Conservation (phyloP, 2,797 vertebrate genomes). For the Pyrocephalus nanus region DNA sequence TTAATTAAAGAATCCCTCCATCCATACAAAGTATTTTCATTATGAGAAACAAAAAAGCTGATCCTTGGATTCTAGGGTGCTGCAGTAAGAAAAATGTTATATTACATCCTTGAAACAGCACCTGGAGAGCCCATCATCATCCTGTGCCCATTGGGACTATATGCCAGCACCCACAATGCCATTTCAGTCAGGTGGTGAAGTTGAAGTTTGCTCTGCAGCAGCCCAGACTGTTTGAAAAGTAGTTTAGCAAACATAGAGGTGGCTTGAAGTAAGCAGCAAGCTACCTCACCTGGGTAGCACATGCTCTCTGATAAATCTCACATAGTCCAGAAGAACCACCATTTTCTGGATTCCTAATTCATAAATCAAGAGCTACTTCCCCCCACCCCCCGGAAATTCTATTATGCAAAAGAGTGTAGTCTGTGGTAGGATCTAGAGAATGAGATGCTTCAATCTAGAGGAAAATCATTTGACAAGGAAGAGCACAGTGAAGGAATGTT, state of each 20-base stretch:
- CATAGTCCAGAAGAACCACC: neutral
- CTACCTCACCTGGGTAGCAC: neutral
- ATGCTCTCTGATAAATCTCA: neutral
- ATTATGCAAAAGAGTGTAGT: neutral
- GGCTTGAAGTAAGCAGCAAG: neutral
- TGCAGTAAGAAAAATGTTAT: neutral
- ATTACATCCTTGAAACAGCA: neutral
- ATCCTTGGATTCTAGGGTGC: neutral
- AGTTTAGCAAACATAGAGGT: neutral
- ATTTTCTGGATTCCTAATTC: neutral
- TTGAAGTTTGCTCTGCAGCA: neutral
- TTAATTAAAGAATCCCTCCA: constrained; percentile 35
- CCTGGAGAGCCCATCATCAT: neutral
- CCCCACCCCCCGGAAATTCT: neutral
- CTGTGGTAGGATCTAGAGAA: neutral
- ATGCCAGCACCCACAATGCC: neutral
- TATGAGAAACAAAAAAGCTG: neutral
- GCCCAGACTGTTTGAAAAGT: neutral
- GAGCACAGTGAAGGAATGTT: neutral
- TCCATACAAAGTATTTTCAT: neutral
- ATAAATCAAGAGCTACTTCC: neutral
- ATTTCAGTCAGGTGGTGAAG: neutral
- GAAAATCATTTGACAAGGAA: neutral
- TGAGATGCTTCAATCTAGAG: neutral
- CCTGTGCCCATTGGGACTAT: neutral